These are phyloP conservation scores for Mimumesa dahlbomi DNA, from an alignment of 2,888 invertebrate genomes.

Conservation along the genomic window DNA sequence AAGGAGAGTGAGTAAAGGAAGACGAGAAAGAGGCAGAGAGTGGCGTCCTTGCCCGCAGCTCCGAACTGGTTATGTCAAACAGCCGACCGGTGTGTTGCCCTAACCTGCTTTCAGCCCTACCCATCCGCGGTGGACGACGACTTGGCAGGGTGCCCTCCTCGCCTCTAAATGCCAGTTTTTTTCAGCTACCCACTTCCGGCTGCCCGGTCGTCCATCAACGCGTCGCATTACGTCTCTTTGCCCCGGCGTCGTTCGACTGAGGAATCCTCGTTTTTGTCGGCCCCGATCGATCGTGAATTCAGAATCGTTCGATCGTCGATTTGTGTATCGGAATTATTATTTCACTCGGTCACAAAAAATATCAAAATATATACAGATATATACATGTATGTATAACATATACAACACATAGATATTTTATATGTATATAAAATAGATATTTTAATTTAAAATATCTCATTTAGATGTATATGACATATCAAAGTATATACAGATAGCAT, in stretches of 20 bases:
- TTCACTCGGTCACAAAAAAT: no score
- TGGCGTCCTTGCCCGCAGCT: slow-evolving; percentile 65
- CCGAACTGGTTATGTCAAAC: slow-evolving; percentile 70
- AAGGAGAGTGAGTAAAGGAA: slow-evolving; percentile 12
- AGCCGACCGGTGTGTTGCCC: slow-evolving; percentile 46
- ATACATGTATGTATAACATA: no score
- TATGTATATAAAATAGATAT: no score
- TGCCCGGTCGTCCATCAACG: slow-evolving; percentile 46
- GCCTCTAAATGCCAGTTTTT: slow-evolving; percentile 54
- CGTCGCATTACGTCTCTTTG: slow-evolving; percentile 50
- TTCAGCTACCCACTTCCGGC: slow-evolving; percentile 49
- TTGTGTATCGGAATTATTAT: no score
- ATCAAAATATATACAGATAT: no score
- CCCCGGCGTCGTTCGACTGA: slow-evolving; percentile 18
- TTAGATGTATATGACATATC: no score
- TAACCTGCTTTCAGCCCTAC: slow-evolving; percentile 55
- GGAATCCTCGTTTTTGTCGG: slow-evolving; percentile 23
- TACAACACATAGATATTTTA: no score
- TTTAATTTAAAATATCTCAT: no score
- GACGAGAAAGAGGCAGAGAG: slow-evolving; percentile 6
- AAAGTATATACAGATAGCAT: no score
- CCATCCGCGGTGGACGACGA: slow-evolving; percentile 23
- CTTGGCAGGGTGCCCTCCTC: slow-evolving; percentile 37
- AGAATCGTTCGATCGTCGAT: no score
- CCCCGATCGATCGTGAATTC: slow-evolving; percentile 2